phyloP scores from a whole-genome alignment of 2,888 invertebrate genomes.

The Rhaphigaster nebulosa region DNA sequence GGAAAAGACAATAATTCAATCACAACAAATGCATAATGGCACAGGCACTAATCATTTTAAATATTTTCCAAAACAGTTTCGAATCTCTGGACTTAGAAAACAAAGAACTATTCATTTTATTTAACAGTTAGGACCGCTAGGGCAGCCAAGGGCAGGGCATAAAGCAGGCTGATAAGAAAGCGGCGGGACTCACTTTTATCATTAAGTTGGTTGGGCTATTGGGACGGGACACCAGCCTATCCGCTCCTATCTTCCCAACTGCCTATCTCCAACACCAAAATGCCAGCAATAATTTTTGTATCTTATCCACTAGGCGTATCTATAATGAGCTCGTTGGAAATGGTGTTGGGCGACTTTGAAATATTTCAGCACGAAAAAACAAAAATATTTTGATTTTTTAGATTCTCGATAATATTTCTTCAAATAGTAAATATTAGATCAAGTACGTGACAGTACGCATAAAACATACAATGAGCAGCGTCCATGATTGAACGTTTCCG shows the following conservation, averaged over 20 bases:
- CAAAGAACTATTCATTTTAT: neutral
- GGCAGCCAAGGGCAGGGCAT: neutral
- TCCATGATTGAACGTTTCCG: too few species aligned
- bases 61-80: neutral
- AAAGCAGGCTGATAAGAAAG: conserved; percentile 2
- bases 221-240: neutral
- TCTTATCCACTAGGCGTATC: neutral
- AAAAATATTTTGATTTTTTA: neutral
- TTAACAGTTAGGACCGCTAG: neutral
- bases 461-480: too few species aligned
- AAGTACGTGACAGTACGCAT: too few species aligned
- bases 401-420: too few species aligned
- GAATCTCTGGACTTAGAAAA: neutral
- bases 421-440: too few species aligned
- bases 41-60: neutral
- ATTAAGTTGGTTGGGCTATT: neutral
- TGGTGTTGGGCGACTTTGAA: neutral
- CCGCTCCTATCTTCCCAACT: neutral
- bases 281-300: conserved; percentile 5
- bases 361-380: neutral
- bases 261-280: neutral
- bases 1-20: too few species aligned
- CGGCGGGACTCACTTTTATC: conserved; percentile 21
- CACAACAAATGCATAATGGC: neutral
- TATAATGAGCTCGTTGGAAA: neutral